Conservation (phyloP, 2,888 invertebrate species). For the Alloscopus bannaensis region DNA sequence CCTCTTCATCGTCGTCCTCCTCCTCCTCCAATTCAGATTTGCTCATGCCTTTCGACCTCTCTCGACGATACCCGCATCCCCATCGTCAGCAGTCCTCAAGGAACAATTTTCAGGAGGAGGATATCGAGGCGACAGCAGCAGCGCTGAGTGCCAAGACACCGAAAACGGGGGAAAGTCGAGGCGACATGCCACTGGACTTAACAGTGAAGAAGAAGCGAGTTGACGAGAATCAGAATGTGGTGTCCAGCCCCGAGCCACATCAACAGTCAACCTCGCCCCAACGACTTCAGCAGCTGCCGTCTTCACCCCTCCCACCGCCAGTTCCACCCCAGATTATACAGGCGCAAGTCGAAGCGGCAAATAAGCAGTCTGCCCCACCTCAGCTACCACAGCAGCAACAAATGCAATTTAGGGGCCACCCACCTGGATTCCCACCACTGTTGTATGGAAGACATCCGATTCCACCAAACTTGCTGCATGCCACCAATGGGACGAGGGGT, state of each 20-base stretch:
- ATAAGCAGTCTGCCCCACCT: conserved; percentile 75
- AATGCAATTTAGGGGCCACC: conserved; percentile 75
- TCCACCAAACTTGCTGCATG: conserved; percentile 39
- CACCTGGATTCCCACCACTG: conserved; percentile 39
- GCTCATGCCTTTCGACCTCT: conserved; percentile 71
- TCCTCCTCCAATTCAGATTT: conserved; percentile 51
- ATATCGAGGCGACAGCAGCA: conserved; percentile 54
- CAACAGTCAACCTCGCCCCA: conserved; percentile 77
- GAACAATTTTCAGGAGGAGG: conserved; percentile 27
- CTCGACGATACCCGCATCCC: conserved; percentile 54
- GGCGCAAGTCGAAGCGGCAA: conserved; percentile 16
- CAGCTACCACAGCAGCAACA: conserved; percentile 81
- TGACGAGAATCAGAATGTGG: conserved; percentile 91
- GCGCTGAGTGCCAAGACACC: conserved; percentile 37
- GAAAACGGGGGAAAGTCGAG: conserved; percentile 74
- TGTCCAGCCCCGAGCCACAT: conserved; percentile 75
- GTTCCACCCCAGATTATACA: background rate
- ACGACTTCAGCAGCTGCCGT: conserved; percentile 80
- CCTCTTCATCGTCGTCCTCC: conserved; percentile 24
- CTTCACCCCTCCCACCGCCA: conserved; percentile 75
- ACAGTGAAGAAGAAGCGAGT: conserved; percentile 88
- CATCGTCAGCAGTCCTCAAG: conserved; percentile 13
- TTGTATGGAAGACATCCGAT: conserved; percentile 66
- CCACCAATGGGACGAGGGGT: conserved; percentile 15
- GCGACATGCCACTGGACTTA: conserved; percentile 91